Evolutionary conservation across 2,113 vertebrate species (phyloP).

Genomic region (Aspidoscelis tigris): DNA sequence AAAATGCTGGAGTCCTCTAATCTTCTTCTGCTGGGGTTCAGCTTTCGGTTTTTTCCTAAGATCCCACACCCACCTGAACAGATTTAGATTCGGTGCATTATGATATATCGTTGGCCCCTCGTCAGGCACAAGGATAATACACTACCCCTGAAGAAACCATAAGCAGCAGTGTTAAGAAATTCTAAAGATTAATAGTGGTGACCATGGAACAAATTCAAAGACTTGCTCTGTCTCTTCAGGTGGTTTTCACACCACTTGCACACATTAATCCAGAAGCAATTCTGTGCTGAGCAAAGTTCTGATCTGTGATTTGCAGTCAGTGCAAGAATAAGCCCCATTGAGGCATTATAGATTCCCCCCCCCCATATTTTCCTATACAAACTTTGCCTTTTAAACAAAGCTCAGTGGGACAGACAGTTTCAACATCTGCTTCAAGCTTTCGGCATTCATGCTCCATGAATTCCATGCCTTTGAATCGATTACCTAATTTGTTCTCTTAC

Average conservation of each 20-base stretch:
- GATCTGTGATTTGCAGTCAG: neutral
- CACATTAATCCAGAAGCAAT: conserved; percentile 53
- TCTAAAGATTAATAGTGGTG: conserved; percentile 56
- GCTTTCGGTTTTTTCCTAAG: neutral
- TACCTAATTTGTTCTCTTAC: neutral
- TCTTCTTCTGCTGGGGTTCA: neutral
- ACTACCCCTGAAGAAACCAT: conserved; percentile 55
- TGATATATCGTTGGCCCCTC: neutral
- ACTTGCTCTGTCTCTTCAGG: conserved; percentile 52
- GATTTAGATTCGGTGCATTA: conserved; percentile 15
- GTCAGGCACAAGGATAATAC: neutral
- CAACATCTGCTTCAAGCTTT: neutral
- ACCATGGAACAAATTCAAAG: conserved; percentile 47
- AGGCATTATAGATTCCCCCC: neutral
- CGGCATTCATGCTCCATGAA: neutral
- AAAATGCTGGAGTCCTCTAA: neutral
- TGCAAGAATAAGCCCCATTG: neutral
- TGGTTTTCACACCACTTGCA: conserved; percentile 37
- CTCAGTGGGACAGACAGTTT: neutral
- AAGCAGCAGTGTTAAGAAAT: conserved; percentile 42
- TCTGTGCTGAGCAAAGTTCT: conserved; percentile 32
- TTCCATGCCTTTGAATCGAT: neutral
- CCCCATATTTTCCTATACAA: neutral
- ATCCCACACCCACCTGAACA: neutral
- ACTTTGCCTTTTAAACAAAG: neutral